These are phyloP conservation scores for Venusia cambrica DNA, from an alignment of 2,888 invertebrate genomes.

Conservation along the genomic window DNA sequence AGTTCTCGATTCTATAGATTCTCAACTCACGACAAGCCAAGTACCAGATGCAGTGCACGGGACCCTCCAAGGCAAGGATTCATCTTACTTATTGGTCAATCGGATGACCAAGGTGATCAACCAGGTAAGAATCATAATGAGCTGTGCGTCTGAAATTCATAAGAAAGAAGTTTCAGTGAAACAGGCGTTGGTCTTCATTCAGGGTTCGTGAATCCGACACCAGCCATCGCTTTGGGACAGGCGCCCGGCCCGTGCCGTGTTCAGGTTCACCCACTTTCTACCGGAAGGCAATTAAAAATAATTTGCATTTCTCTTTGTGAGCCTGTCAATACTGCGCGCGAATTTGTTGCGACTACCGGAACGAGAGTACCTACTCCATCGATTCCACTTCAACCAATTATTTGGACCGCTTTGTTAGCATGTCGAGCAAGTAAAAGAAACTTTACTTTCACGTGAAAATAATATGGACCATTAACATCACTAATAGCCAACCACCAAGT, in stretches of 20 bases:
- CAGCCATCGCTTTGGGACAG: constrained; percentile 51
- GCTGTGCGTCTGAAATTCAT: no score
- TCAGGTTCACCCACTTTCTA: constrained; percentile 76
- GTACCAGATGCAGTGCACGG: no score
- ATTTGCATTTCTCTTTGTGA: constrained; percentile 74
- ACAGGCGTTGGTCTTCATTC: constrained; percentile 11
- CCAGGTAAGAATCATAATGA: constrained; percentile 1
- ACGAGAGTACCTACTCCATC: constrained; percentile 33
- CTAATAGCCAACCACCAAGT: no score
- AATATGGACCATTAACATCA: no score
- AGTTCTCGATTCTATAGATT: no score
- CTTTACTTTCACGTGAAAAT: constrained; percentile 17
- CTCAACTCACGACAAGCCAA: no score
- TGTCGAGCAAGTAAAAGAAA: constrained; percentile 15
- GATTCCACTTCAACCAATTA: constrained; percentile 32
- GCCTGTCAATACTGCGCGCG: constrained; percentile 50
- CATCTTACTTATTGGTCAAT: no score
- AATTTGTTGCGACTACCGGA: constrained; percentile 38
- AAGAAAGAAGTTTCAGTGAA: no score
- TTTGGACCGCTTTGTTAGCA: constrained; percentile 25
- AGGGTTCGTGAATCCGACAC: constrained; percentile 38
- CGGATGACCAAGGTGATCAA: background rate
- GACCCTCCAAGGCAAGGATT: no score
- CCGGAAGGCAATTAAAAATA: constrained; percentile 77
- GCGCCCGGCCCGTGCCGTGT: constrained; percentile 58